Conservation (phyloP, 2,797 vertebrate species). For the Mormyrops boulengeri region DNA sequence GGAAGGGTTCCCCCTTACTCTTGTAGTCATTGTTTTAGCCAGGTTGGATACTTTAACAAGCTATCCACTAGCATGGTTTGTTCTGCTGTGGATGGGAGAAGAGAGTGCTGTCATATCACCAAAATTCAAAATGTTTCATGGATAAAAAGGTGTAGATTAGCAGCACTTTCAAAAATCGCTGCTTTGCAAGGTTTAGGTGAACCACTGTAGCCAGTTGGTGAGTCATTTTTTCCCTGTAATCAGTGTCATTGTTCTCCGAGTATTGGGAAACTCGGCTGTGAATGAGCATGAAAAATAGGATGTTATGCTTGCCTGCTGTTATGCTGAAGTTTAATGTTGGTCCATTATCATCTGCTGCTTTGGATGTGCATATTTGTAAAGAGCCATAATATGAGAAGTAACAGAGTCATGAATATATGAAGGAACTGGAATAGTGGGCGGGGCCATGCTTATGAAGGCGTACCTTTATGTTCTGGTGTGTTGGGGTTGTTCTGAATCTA, state of each 20-base stretch:
- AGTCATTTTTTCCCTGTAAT: slow-evolving; percentile 2
- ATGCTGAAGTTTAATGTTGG: not conserved
- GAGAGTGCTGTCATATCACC: not conserved
- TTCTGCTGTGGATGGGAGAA: not conserved
- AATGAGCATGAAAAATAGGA: not conserved
- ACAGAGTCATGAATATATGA: not conserved
- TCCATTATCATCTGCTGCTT: not conserved
- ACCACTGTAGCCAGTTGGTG: not conserved
- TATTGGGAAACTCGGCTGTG: not conserved
- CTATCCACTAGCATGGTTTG: not conserved
- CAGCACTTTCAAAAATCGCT: not conserved
- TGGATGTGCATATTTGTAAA: not conserved
- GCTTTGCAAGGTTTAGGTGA: not conserved
- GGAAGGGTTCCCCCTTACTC: not conserved
- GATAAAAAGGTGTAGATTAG: not conserved
- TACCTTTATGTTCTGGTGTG: not conserved
- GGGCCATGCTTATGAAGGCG: not conserved
- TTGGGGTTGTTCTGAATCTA: not conserved
- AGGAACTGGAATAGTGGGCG: not conserved
- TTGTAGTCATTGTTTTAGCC: not conserved
- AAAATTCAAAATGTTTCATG: not conserved
- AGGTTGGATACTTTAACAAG: not conserved
- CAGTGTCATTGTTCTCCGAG: not conserved
- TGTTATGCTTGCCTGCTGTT: not conserved
- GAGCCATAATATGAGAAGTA: not conserved